Evolutionary conservation across 2,113 vertebrate genomes (phyloP).

Genomic region (Sitta europaea): DNA sequence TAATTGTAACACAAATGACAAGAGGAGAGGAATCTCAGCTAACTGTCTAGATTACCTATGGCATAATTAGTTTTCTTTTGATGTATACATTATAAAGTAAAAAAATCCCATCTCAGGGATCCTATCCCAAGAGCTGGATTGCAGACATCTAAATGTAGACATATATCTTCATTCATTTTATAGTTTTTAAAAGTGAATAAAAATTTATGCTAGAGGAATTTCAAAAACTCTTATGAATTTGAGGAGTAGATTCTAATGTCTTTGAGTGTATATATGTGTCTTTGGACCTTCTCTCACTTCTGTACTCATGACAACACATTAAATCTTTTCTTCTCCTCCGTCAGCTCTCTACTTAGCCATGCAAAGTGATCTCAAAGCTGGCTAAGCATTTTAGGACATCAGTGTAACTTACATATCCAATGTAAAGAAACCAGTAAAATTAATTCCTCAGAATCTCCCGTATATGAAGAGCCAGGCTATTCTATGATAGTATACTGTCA

Average conservation of each 20-base stretch:
- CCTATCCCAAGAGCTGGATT: not conserved
- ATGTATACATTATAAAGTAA: not conserved
- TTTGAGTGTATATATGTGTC: rapidly evolving
- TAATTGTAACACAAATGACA: not conserved
- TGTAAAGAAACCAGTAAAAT: not conserved
- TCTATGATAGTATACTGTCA: not conserved
- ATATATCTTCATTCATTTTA: not conserved
- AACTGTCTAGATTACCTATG: not conserved
- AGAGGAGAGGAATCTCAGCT: not conserved
- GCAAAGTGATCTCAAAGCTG: not conserved
- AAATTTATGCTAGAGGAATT: not conserved
- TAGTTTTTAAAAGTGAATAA: not conserved
- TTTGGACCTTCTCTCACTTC: not conserved
- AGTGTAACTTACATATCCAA: not conserved
- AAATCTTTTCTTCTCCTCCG: not conserved
- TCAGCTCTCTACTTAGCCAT: not conserved
- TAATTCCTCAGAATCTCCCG: not conserved
- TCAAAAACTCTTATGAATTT: not conserved
- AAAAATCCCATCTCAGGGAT: not conserved
- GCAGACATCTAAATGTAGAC: not conserved
- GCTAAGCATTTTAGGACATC: not conserved
- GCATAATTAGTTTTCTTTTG: not conserved
- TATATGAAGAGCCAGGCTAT: not conserved
- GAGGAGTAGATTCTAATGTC: not conserved
- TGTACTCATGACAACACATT: not conserved